Conservation (phyloP, 2,888 invertebrate genomes). For the Scrobipalpa atriplicella region DNA sequence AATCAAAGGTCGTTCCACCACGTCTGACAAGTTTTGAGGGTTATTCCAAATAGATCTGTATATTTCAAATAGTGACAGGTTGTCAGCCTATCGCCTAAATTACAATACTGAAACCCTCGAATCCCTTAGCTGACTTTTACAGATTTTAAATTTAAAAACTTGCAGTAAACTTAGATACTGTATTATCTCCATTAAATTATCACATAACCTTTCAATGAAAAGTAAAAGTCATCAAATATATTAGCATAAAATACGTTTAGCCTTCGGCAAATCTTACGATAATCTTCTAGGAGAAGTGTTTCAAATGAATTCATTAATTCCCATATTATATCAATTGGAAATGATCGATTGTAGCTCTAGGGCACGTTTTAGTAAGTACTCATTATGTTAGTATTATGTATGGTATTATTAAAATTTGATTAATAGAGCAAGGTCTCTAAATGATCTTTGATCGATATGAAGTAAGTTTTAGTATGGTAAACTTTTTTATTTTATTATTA, state of each 20-base stretch:
- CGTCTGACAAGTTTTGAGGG: too few species aligned
- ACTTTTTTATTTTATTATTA: background rate
- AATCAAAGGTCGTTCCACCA: too few species aligned
- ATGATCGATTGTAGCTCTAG: conserved; percentile 10
- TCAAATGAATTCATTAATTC: conserved; percentile 12
- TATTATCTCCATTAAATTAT: background rate
- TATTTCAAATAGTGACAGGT: too few species aligned
- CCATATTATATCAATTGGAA: conserved; percentile 2
- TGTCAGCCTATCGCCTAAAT: too few species aligned
- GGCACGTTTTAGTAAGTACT: conserved; percentile 11
- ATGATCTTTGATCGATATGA: conserved; percentile 11
- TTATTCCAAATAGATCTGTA: too few species aligned
- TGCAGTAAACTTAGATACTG: too few species aligned
- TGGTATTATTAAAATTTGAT: background rate
- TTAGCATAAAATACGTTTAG: conserved; percentile 2
- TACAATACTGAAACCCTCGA: too few species aligned
- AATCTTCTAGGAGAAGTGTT: conserved; percentile 11
- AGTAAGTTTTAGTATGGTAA: background rate
- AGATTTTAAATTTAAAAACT: too few species aligned
- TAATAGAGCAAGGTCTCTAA: background rate
- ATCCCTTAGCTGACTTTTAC: too few species aligned
- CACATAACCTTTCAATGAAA: background rate
- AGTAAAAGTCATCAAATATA: background rate
- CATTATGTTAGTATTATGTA: conserved; percentile 1
- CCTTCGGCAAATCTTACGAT: conserved; percentile 4